phyloP scores from a whole-genome alignment of 2,888 invertebrate genomes.

The Drosophila peninsularis region DNA sequence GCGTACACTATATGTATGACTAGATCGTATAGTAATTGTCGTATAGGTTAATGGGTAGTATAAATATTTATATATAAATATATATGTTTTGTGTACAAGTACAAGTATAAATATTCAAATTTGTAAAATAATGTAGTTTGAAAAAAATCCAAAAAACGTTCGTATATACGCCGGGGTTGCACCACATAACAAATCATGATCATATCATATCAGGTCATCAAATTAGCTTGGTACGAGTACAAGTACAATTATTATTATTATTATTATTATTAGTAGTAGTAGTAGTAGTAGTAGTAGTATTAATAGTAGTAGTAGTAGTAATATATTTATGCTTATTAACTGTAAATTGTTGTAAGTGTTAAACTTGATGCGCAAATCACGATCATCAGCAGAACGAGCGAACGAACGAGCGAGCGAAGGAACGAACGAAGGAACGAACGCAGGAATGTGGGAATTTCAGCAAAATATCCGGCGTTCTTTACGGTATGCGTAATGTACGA shows the following conservation, averaged over 20 bases:
- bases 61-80: slow-evolving; percentile 40
- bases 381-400: slow-evolving; percentile 81
- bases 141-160: slow-evolving; percentile 74
- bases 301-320: slow-evolving; percentile 32
- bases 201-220: slow-evolving; percentile 62
- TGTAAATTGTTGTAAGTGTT: slow-evolving; percentile 36
- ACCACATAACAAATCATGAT: slow-evolving; percentile 78
- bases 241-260: slow-evolving; percentile 46
- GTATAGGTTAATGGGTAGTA: slow-evolving; percentile 56
- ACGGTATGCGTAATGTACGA: slow-evolving; percentile 26
- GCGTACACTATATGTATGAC: slow-evolving; percentile 71
- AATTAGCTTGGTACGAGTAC: slow-evolving; percentile 52
- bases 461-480: slow-evolving; percentile 66
- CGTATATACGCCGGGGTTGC: slow-evolving; percentile 73
- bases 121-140: slow-evolving; percentile 46
- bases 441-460: slow-evolving; percentile 54
- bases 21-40: slow-evolving; percentile 60
- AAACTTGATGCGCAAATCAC: slow-evolving; percentile 75
- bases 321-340: slow-evolving; percentile 50
- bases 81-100: slow-evolving; percentile 55
- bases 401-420: slow-evolving; percentile 65
- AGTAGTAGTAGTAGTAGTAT: slow-evolving; percentile 25
- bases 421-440: slow-evolving; percentile 63
- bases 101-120: slow-evolving; percentile 57
- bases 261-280: slow-evolving; percentile 43